Base-by-base conservation (phyloP, 1,140 invertebrate genomes). In the Hylyphantes graminicola region DNA sequence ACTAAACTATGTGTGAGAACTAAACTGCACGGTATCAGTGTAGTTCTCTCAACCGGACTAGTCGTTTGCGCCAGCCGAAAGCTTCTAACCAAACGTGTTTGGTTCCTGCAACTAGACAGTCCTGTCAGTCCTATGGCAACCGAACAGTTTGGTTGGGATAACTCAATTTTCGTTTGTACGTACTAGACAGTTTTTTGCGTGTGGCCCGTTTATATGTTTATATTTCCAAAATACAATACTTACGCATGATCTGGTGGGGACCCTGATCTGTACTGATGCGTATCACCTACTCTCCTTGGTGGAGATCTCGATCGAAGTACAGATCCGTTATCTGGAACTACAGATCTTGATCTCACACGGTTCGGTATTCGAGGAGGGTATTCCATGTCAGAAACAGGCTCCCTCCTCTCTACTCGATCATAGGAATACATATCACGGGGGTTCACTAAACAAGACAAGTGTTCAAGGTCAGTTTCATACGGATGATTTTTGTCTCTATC, bases 221-320 rank as follows among this genome's bases (percentile, higher is more conserved):
- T 17, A 17, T 63, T 63, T 8, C 7, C 7, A 21, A 2, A 5
- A 3, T 0, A 70, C 19, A 7, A 17, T 51, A 48, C 70, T 67
- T 91, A 93, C 93, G 92, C 93, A 87, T 93, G 92, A 87, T 94
- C 93, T 70, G 94, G 93, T 80, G 94, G 94, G 83, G 94, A 95
- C 83, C 95, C 91, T 86, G 94, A 94, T 83, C 93, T 91, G 89
- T 93, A 92, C 87, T 65, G 48, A 64, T 90, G 90, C 48, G 91
- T 92, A 90, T 91, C 93, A 89, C 89, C 92, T 90, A 91, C 92
- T 88, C 87, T 90, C 64, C 89, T 87, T 86, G 89, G 90, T 86
- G 91, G 92, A 89, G 89, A 92, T 88, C 91, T 90, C 86, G 90
- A 90, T 83, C 90, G 81, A 81, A 88, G 88, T 75, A 89, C 86